phyloP scores from a whole-genome alignment of 2,797 vertebrate genomes.

The Gambusia yucatana region DNA sequence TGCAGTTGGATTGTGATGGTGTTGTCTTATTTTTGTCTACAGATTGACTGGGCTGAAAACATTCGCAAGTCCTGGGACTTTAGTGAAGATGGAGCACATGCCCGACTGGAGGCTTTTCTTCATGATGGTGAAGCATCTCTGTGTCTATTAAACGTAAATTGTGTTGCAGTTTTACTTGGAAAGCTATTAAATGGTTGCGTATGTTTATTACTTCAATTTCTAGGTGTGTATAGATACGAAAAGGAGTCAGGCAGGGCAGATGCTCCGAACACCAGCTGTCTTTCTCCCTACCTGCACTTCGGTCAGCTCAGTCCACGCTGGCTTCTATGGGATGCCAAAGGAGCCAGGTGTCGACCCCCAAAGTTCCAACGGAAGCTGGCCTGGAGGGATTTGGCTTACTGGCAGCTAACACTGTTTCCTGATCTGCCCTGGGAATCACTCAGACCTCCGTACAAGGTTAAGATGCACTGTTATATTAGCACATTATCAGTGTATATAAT shows the following conservation, averaged over 20 bases:
- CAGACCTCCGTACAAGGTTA: constrained; percentile 80
- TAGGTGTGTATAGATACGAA: constrained; percentile 79
- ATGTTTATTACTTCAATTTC: background rate
- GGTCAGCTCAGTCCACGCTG: constrained; percentile 80
- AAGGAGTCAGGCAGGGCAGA: constrained; percentile 79
- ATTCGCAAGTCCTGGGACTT: constrained; percentile 81
- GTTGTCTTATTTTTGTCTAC: constrained; percentile 16
- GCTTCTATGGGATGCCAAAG: constrained; percentile 76
- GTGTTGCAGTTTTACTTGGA: background rate
- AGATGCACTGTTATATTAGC: background rate
- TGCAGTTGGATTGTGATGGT: background rate
- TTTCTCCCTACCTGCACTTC: constrained; percentile 83
- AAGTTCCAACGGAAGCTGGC: constrained; percentile 82
- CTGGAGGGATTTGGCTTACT: constrained; percentile 82
- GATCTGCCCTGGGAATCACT: constrained; percentile 81
- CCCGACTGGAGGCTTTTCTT: constrained; percentile 71
- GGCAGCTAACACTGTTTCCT: constrained; percentile 80
- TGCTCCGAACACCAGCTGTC: constrained; percentile 76
- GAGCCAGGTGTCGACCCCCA: constrained; percentile 66
- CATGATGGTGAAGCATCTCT: constrained; percentile 67
- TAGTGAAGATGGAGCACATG: constrained; percentile 77
- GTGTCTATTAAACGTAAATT: background rate
- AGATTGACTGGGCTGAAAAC: constrained; percentile 81
- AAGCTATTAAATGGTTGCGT: background rate
- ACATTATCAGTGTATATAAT: background rate